Evolutionary conservation across 2,888 invertebrate species (phyloP).

Genomic region (Fissipunctia ypsillon): DNA sequence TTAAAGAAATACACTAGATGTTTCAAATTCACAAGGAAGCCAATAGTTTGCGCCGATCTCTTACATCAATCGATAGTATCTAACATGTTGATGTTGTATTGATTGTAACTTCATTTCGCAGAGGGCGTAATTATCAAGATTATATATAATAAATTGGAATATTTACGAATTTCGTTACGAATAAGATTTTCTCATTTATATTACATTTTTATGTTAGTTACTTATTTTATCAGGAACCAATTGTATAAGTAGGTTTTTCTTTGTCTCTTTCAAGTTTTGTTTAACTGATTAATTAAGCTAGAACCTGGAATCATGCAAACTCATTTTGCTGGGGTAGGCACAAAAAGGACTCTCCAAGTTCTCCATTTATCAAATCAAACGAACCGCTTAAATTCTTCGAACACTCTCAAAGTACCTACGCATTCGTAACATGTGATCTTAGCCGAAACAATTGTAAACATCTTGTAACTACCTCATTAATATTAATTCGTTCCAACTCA

Average conservation of each 20-base stretch:
- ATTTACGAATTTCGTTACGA: too few relatives aligned
- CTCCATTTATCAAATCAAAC: not conserved
- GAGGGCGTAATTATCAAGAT: too few relatives aligned
- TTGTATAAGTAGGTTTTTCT: not conserved
- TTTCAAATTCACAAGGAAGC: too few relatives aligned
- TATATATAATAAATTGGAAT: too few relatives aligned
- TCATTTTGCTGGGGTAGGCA: not conserved
- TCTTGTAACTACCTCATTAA: conserved; percentile 57
- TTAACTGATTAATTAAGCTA: not conserved
- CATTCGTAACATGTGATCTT: conserved; percentile 33
- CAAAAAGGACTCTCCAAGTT: not conserved
- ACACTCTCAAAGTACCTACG: not conserved
- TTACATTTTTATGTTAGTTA: not conserved
- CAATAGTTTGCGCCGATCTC: too few relatives aligned
- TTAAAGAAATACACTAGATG: too few relatives aligned
- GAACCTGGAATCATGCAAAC: not conserved
- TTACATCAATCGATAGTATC: too few relatives aligned
- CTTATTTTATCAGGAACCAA: not conserved
- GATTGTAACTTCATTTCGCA: too few relatives aligned
- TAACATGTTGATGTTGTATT: too few relatives aligned
- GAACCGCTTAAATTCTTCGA: conserved; percentile 14
- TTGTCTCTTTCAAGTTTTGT: not conserved
- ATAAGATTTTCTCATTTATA: too few relatives aligned
- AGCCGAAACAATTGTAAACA: conserved; percentile 60
- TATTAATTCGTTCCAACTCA: conserved; percentile 59